These are phyloP conservation scores for Lordiphosa collinella DNA, from an alignment of 1,140 invertebrate genomes.

Conservation along the genomic window DNA sequence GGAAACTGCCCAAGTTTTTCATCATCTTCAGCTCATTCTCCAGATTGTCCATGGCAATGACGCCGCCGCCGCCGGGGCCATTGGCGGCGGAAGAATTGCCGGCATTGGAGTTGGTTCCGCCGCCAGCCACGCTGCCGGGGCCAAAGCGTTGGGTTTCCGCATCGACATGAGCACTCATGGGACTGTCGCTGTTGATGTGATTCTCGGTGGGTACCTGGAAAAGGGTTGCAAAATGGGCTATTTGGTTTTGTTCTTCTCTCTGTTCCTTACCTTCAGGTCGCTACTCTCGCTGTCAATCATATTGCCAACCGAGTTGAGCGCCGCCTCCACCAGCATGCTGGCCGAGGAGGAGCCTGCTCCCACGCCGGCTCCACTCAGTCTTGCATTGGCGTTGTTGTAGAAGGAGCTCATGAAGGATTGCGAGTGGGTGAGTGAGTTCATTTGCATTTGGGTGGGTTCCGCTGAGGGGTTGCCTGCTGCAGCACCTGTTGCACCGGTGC, in stretches of 20 bases:
- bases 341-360: slow-evolving; percentile 69
- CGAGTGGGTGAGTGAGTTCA: slow-evolving; percentile 72
- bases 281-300: slow-evolving; percentile 79
- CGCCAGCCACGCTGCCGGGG: slow-evolving; percentile 20
- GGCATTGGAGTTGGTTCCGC: slow-evolving; percentile 17
- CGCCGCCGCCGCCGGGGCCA: slow-evolving; percentile 35
- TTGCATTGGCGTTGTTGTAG: slow-evolving; percentile 76
- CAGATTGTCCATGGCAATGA: slow-evolving; percentile 70
- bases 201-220: slow-evolving; percentile 69
- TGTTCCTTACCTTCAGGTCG: slow-evolving; percentile 60
- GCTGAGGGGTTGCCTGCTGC: slow-evolving; percentile 16
- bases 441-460: slow-evolving; percentile 67
- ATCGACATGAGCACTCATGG: slow-evolving; percentile 73
- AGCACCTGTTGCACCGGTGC: slow-evolving; percentile 15
- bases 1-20: slow-evolving; percentile 77
- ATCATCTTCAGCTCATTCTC: slow-evolving; percentile 79
- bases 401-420: slow-evolving; percentile 79
- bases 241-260: background rate
- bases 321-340: slow-evolving; percentile 79
- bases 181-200: slow-evolving; percentile 75
- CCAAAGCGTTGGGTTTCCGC: slow-evolving; percentile 65
- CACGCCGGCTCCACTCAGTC: slow-evolving; percentile 56
- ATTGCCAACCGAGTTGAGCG: slow-evolving; percentile 78
- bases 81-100: slow-evolving; percentile 24
- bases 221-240: too few relatives aligned